Evolutionary conservation across 2,888 invertebrate genomes (phyloP).

Genomic region (Liodrosophila aerea): DNA sequence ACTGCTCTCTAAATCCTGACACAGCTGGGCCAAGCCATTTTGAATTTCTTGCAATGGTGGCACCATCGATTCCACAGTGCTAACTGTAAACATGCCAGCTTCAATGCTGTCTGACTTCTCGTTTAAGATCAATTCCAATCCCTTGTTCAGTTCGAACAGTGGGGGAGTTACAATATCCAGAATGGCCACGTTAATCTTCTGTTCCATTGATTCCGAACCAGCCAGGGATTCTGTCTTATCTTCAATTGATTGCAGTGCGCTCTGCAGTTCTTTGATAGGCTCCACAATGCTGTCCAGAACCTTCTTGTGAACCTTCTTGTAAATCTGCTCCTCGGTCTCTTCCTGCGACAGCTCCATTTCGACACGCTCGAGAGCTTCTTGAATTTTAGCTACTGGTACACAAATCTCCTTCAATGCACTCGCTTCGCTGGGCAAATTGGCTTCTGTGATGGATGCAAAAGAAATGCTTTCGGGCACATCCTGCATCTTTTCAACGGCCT

Average conservation of each 20-base stretch:
- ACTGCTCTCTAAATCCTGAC: conserved; percentile 82
- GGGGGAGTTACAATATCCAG: conserved; percentile 86
- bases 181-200: conserved; percentile 84
- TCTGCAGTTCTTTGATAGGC: conserved; percentile 77
- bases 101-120: conserved; percentile 75
- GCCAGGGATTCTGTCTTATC: conserved; percentile 68
- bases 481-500: conserved; percentile 81
- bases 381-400: conserved; percentile 82
- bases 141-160: conserved; percentile 85
- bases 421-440: conserved; percentile 80
- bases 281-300: conserved; percentile 78
- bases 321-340: conserved; percentile 79
- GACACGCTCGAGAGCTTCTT: conserved; percentile 82
- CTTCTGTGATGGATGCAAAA: conserved; percentile 78
- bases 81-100: conserved; percentile 82
- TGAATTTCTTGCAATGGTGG: conserved; percentile 85
- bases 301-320: conserved; percentile 79
- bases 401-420: conserved; percentile 79
- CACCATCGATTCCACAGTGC: conserved; percentile 83
- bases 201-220: conserved; percentile 78
- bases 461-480: conserved; percentile 75
- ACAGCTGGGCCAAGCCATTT: conserved; percentile 83
- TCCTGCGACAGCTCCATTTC: conserved; percentile 81
- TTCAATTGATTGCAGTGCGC: conserved; percentile 74
- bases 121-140: conserved; percentile 84